phyloP scores from a whole-genome alignment of 1,140 invertebrate species.

The Tetragonula clypearis region DNA sequence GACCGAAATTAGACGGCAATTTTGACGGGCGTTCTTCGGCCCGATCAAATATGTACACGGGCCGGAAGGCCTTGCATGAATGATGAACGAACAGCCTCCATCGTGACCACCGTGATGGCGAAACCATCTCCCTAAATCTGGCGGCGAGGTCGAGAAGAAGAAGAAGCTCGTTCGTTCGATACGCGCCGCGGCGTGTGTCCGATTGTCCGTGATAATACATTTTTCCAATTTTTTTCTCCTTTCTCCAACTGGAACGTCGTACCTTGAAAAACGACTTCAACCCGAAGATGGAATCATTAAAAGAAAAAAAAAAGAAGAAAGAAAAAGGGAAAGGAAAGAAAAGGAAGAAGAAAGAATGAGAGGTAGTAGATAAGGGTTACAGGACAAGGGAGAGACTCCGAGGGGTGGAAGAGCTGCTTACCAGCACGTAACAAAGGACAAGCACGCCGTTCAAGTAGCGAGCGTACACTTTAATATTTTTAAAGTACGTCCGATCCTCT shows the following conservation, averaged over 20 bases:
- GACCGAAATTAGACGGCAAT: constrained; percentile 39
- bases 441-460: constrained; percentile 38
- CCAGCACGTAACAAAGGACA: constrained; percentile 54
- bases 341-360: neutral
- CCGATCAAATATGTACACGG: constrained; percentile 44
- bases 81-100: constrained; percentile 45
- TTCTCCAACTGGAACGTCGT: neutral
- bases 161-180: constrained; percentile 33
- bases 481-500: constrained; percentile 61
- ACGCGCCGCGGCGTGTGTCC: neutral
- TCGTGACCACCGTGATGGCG: neutral
- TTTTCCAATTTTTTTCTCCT: neutral
- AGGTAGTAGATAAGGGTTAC: too few relatives aligned
- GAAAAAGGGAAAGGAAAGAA: neutral
- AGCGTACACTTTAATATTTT: constrained; percentile 61
- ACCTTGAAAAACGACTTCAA: neutral
- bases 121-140: constrained; percentile 24
- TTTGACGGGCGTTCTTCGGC: constrained; percentile 30
- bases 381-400: neutral
- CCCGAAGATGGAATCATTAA: neutral
- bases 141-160: neutral
- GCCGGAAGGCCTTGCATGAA: constrained; percentile 34
- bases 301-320: neutral
- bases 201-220: constrained; percentile 35
- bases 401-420: constrained; percentile 51